A percentile compares a stretch with the other conserved stretches of the same genome.
Evolutionary conservation across 1,140 invertebrate genomes (phyloP).

Genomic region (Phocides pigmalion): DNA sequence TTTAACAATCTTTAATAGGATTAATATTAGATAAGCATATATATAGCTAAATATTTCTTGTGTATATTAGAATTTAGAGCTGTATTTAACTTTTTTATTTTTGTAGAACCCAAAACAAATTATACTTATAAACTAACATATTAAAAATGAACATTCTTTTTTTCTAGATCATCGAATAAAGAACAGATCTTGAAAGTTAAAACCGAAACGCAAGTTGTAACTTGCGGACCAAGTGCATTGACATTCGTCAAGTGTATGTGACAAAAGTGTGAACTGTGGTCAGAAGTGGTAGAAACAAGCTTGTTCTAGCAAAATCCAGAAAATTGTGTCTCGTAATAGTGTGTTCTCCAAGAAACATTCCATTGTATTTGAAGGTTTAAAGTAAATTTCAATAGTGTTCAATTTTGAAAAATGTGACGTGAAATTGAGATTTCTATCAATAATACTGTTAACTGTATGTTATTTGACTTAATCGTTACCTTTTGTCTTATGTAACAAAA

Average conservation of each 20-base stretch:
- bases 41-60: too few species aligned
- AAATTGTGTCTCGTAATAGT: neutral
- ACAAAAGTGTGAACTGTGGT: neutral
- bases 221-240: constrained; percentile 12
- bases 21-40: too few species aligned
- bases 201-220: constrained; percentile 41
- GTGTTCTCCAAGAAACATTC: constrained; percentile 5
- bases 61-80: too few species aligned
- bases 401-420: too few species aligned
- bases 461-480: too few species aligned
- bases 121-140: too few species aligned
- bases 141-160: constrained; percentile 4
- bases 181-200: constrained; percentile 71
- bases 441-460: too few species aligned
- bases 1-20: too few species aligned
- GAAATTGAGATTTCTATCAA: too few species aligned
- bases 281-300: neutral
- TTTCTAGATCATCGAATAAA: constrained; percentile 73
- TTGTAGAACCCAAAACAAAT: too few species aligned
- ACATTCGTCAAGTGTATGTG: neutral
- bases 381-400: neutral
- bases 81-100: too few species aligned
- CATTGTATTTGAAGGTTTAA: constrained; percentile 2
- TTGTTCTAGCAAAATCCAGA: constrained; percentile 26
- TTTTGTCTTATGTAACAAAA: too few species aligned